Percentiles rank a stretch among this genome's conserved stretches.
Evolutionary conservation across 1,140 invertebrate genomes (phyloP).

Genomic region (Muscidifurax raptorellus): DNA sequence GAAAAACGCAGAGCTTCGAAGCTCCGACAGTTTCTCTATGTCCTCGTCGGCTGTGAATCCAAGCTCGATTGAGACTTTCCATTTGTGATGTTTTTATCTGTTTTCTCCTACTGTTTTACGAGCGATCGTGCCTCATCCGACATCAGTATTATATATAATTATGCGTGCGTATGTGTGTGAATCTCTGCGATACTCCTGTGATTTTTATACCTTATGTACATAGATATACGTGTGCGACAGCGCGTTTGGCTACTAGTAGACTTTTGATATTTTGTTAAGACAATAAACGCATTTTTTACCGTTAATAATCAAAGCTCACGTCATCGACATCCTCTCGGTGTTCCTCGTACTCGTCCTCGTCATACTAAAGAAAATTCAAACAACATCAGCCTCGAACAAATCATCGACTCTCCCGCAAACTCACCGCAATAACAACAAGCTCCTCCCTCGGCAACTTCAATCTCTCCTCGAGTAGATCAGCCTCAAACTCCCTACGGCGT

Average conservation of each 20-base stretch:
- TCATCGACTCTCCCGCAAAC: background rate
- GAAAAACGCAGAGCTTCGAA: slow-evolving; percentile 66
- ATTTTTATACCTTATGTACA: background rate
- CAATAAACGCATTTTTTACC: background rate
- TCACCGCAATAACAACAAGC: background rate
- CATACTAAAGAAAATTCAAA: no score
- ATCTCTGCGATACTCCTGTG: background rate
- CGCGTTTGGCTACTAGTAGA: no score
- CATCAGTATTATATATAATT: background rate
- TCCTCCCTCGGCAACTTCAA: background rate
- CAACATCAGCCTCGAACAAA: no score
- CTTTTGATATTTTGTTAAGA: background rate
- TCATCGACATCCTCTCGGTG: no score
- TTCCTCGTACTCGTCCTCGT: background rate
- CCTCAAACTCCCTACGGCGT: slow-evolving; percentile 45
- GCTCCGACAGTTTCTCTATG: slow-evolving; percentile 67
- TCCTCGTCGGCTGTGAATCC: slow-evolving; percentile 66
- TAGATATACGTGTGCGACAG: background rate
- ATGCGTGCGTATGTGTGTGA: background rate
- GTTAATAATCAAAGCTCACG: background rate
- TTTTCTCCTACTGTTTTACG: background rate
- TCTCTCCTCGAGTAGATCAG: slow-evolving; percentile 45
- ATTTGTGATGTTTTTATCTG: no score
- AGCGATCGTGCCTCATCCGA: background rate
- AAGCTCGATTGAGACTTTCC: slow-evolving; percentile 50